Evolutionary conservation across 2,888 invertebrate genomes (phyloP), one percentile per base, ranked within the genome.

Genomic region (Philonicus albiceps): DNA sequence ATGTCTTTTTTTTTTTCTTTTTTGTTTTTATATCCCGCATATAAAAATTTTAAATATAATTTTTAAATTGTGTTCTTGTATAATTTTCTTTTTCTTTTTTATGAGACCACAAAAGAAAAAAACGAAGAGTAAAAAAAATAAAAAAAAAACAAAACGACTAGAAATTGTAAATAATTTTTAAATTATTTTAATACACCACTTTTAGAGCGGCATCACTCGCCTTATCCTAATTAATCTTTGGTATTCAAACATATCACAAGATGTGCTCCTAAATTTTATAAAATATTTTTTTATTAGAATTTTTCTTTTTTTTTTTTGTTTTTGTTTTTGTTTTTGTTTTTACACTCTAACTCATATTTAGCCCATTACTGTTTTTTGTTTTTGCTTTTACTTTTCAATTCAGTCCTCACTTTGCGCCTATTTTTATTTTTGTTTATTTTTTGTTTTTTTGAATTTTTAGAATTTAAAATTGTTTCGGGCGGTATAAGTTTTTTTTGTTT

Each of bases 191-290:
- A n/a, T n/a, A n/a, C n/a, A n/a, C n/a, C 34, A 40, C 16, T 75
- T 43, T 76, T 40, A 13, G 8, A 76, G 76, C 43, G 76, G 37
- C 31, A 76, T 76, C 40, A 34, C 74, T 74, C 27, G 8, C 19
- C 13, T 76, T 22, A 76, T 19, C 34, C 8, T 40, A 22, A 43
- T 76, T 19, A 37, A 40, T 43, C 34, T 76, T 76, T 76, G 76
- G 76, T 76, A 76, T 76, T 76, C 43, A n/a, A 43, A 76, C 40
- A 76, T 76, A 76, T 76, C 76, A 76, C 76, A 76, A 43, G 43
- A 8, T 43, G 16, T 22, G 34, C 74, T 74, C 27, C 37, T 13
- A n/a, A n/a, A n/a, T n/a, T n/a, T n/a, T n/a, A n/a, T n/a, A n/a
- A n/a, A n/a, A n/a, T n/a, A n/a, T n/a, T n/a, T n/a, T n/a, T n/a